A percentile compares a stretch with the other conserved stretches of the same genome.
These are phyloP conservation scores for Drosophila bocqueti DNA, from an alignment of 1,140 invertebrate genomes.

Conservation along the genomic window DNA sequence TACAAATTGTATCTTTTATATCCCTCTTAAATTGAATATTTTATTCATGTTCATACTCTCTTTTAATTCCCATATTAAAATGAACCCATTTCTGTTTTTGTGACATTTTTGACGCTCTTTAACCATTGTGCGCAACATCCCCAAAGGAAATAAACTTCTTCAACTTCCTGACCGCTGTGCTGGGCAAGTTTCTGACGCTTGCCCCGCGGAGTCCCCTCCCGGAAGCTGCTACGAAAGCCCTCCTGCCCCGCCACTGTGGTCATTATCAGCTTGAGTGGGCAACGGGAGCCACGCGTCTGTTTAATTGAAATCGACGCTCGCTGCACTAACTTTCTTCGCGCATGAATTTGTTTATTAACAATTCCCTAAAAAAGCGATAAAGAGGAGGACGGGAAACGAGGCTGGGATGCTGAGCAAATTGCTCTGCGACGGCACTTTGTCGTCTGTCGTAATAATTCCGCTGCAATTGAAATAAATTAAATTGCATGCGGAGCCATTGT, in stretches of 20 bases:
- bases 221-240: neutral
- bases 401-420: conserved; percentile 54
- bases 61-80: neutral
- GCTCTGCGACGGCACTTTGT: conserved; percentile 69
- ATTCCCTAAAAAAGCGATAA: conserved; percentile 53
- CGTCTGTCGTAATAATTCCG: conserved; percentile 77
- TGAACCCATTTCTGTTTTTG: neutral
- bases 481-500: conserved; percentile 77
- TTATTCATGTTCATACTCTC: neutral
- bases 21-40: neutral
- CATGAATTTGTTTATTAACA: conserved; percentile 78
- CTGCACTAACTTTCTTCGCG: conserved; percentile 62
- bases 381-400: neutral
- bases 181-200: neutral
- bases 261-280: conserved; percentile 44
- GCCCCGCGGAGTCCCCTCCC: neutral
- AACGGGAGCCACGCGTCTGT: conserved; percentile 62
- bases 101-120: neutral
- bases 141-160: conserved; percentile 24
- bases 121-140: conserved; percentile 17
- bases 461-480: conserved; percentile 83
- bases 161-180: conserved; percentile 25
- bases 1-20: no score
- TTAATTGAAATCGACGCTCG: conserved; percentile 81
- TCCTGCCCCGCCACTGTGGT: neutral